Evolutionary conservation across 1,140 invertebrate species (phyloP), one percentile per base, ranked within the genome.

Genomic region (Streblospio benedicti): DNA sequence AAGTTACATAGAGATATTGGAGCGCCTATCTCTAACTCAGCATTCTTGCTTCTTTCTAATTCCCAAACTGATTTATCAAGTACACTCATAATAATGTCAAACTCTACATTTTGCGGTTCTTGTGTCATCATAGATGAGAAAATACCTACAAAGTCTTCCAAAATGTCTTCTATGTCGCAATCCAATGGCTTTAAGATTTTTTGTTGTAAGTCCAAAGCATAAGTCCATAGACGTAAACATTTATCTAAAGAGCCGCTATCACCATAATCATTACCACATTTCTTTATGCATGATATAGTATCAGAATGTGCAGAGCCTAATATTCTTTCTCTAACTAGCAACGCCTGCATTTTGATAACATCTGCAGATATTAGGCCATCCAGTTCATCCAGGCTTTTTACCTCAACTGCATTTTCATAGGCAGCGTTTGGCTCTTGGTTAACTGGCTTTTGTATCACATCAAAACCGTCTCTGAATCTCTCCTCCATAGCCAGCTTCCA

Each of bases 281-380:
- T 91, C 61, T 92, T 83, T 60, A 97, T 93, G 76, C 94, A 96
- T 75, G 96, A 96, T 68, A 88, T 91, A 27, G 93, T 97, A 74
- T 97, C 93, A 0, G 93, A 93, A 85, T 97, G 93, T 9, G 90
- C 90, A 0, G 91, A 91, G 18, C 91, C 91, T 79, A 97, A 79
- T 67, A 97, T 95, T 68, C 93, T 81, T 78, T 97, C 93, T 61
- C 93, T 83, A 44, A 97, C 91, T 47, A 97, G 84, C 31, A 97
- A 78, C 2, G 92, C 91, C 74, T 97, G 93, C 91, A 97, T 95
- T 69, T 92, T 81, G 88, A 96, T 94, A 65, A 89, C 90, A 71
- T 97, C 93, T 0, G 91, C 91, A 0, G 87, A 85, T 16, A 92
- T 84, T 43, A 97, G 74, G 60, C 93, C 90, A 63, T 93, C 87